Conservation (phyloP, 2,888 invertebrate genomes). For the Microdon myrmicae region DNA sequence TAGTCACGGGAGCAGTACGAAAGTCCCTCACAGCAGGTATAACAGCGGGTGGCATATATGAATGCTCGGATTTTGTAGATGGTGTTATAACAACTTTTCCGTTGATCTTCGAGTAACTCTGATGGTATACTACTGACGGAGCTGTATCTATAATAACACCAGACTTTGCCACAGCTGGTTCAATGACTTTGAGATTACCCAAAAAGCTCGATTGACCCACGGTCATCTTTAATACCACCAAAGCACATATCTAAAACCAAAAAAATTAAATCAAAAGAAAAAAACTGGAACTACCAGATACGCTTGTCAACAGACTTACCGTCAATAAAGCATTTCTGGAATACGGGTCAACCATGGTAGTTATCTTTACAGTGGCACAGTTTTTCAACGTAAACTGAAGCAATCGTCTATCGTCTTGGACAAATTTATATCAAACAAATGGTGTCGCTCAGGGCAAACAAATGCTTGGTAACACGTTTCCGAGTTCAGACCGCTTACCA, state of each 20-base stretch:
- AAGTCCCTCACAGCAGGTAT: slow-evolving; percentile 45
- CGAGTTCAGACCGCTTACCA: slow-evolving; percentile 38
- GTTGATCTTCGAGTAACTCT: slow-evolving; percentile 37
- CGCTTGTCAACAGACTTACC: background rate
- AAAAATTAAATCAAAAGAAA: background rate
- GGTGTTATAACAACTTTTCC: slow-evolving; percentile 42
- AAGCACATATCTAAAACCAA: slow-evolving; percentile 17
- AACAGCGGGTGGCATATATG: slow-evolving; percentile 39
- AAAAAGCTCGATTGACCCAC: slow-evolving; percentile 29
- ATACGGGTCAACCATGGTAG: slow-evolving; percentile 31
- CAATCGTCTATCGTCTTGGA: slow-evolving; percentile 8
- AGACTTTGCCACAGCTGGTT: slow-evolving; percentile 33
- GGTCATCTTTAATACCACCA: slow-evolving; percentile 13
- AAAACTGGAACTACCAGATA: background rate
- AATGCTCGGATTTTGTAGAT: slow-evolving; percentile 35
- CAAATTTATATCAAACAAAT: slow-evolving; percentile 36
- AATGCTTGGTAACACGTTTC: slow-evolving; percentile 38
- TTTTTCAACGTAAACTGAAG: slow-evolving; percentile 20
- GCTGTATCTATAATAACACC: slow-evolving; percentile 42
- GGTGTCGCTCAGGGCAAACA: slow-evolving; percentile 21
- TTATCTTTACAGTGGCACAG: slow-evolving; percentile 11
- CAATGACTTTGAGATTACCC: slow-evolving; percentile 41
- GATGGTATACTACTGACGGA: slow-evolving; percentile 43
- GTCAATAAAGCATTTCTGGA: slow-evolving; percentile 10
- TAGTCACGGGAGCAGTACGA: slow-evolving; percentile 26